These are phyloP conservation scores for Holacanthella duospinosa DNA, from an alignment of 2,888 invertebrate species.

Conservation along the genomic window DNA sequence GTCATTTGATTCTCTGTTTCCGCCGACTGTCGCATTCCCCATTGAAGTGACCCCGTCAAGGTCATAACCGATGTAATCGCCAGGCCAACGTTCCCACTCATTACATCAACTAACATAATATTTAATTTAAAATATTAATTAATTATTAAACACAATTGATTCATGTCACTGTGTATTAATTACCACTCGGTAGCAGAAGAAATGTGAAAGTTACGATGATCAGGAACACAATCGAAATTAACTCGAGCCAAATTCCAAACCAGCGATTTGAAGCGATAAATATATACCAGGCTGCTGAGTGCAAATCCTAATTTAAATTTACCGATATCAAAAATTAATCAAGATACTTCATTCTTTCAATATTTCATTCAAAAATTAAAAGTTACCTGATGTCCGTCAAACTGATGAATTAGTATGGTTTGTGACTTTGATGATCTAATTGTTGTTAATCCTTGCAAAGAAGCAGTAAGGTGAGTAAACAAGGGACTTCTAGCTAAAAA, in stretches of 20 bases:
- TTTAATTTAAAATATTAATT: background rate
- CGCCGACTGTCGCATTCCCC: slow-evolving; percentile 31
- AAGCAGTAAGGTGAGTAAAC: slow-evolving; percentile 80
- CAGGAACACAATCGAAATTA: slow-evolving; percentile 77
- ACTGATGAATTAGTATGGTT: slow-evolving; percentile 61
- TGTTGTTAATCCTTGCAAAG: slow-evolving; percentile 78
- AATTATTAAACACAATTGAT: background rate
- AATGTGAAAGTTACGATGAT: slow-evolving; percentile 75
- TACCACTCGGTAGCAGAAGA: slow-evolving; percentile 51
- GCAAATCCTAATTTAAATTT: slow-evolving; percentile 43
- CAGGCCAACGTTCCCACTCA: slow-evolving; percentile 23
- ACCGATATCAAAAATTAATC: no score
- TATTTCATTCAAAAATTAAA: background rate
- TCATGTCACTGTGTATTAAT: no score
- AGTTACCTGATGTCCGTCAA: slow-evolving; percentile 57
- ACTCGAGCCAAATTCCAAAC: slow-evolving; percentile 86
- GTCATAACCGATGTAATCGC: slow-evolving; percentile 21
- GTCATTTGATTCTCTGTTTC: slow-evolving; percentile 34
- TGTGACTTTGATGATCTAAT: slow-evolving; percentile 82
- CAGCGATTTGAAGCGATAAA: slow-evolving; percentile 83
- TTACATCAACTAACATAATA: background rate
- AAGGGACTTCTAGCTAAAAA: slow-evolving; percentile 77
- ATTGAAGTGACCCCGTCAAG: slow-evolving; percentile 28
- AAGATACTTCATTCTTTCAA: no score
- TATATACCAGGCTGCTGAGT: slow-evolving; percentile 84